These are phyloP conservation scores for Zele albiditarsus DNA, from an alignment of 2,888 invertebrate genomes.

Conservation along the genomic window DNA sequence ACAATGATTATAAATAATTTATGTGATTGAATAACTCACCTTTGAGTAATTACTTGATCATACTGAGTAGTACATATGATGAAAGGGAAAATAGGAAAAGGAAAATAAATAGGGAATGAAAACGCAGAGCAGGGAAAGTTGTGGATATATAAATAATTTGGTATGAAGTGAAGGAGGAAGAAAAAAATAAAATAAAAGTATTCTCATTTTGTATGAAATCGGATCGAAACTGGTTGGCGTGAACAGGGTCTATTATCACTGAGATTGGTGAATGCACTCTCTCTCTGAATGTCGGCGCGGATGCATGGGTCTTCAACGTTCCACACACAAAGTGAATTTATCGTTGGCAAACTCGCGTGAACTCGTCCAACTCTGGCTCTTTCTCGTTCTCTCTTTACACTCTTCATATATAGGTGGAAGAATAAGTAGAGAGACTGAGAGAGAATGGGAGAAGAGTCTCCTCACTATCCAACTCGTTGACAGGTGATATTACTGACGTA, in stretches of 20 bases:
- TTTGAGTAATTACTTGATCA: background rate
- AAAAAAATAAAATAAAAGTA: conserved; percentile 19
- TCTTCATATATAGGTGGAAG: background rate
- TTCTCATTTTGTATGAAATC: conserved; percentile 24
- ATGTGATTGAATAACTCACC: background rate
- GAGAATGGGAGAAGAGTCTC: background rate
- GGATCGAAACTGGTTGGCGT: conserved; percentile 44
- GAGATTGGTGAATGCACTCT: conserved; percentile 34
- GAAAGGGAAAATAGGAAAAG: background rate
- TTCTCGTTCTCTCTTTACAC: background rate
- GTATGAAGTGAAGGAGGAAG: background rate
- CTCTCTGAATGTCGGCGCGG: conserved; percentile 34
- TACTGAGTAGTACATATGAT: background rate
- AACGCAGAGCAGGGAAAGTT: background rate
- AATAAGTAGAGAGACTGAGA: background rate
- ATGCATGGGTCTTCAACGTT: conserved; percentile 39
- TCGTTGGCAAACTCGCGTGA: conserved; percentile 39
- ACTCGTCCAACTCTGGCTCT: conserved; percentile 27
- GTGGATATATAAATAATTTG: background rate
- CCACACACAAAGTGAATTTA: conserved; percentile 46
- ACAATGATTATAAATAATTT: no score
- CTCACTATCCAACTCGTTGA: background rate
- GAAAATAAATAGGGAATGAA: background rate
- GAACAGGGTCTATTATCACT: conserved; percentile 48
- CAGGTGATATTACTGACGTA: conserved; percentile 5